Base-by-base conservation (phyloP, 2,797 vertebrate genomes). In the Eleutherodactylus coqui region DNA sequence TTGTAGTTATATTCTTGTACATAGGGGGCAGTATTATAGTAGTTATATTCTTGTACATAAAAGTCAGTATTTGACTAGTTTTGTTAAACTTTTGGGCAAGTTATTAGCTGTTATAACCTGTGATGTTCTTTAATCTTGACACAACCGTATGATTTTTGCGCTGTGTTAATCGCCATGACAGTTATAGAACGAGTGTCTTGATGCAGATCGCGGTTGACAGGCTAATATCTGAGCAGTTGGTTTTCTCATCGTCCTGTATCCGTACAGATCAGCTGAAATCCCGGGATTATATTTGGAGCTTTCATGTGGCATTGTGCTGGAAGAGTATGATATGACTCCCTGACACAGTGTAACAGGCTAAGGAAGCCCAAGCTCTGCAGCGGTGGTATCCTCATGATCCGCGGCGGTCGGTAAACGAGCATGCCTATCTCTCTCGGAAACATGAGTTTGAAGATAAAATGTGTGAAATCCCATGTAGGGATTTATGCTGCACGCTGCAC, bases 271-370 rank as follows among this genome's bases (percentile, higher is more conserved):
- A 82, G 88, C 88, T 34, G 85, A 41, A 89, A 90, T 88, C 80
- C 88, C 88, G 67, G 88, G 90, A 91, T 80, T 89, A 3, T 70
- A 91, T 88, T n/a, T 72, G 86, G 19, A 24, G 89, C 88, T 91
- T 90, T 91, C 89, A 88, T 62, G 69, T 83, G 88, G 75, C 49
- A 87, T 91, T 90, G 27, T 87, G 87, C 92, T 90, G 75, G 89
- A 91, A 90, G 88, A 90, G 88, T 87, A 86, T 69, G 89, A 93
- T 92, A 92, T 90, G 88, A 91, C 89, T 89, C 90, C 88, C 89
- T 91, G 91, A 94, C 91, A 95, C 93, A 92, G 90, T 93, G 88
- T 92, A 93, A 92, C 92, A 92, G 93, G 80, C 88, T 88, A 88
- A 88, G 89, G 88, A 24, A 19, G 27, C 19, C 27, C 19, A 24